phyloP scores from a whole-genome alignment of 2,797 vertebrate genomes.

The Hephaestus fuliginosus region DNA sequence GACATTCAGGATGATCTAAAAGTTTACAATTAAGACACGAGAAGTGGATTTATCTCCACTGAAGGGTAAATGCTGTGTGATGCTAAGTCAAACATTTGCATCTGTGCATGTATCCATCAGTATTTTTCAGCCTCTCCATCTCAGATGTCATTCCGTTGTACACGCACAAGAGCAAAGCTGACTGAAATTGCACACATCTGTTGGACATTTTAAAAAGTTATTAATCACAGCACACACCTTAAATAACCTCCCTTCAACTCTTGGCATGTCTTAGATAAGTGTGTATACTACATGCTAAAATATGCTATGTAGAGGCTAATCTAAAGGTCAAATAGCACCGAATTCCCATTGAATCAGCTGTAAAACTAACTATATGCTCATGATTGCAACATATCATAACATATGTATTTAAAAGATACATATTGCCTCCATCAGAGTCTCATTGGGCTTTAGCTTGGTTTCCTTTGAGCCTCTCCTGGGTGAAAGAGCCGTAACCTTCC shows the following conservation, averaged over 20 bases:
- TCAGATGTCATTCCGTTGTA: neutral
- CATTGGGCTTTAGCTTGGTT: slow-evolving; percentile 30
- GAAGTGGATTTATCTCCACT: slow-evolving; percentile 15
- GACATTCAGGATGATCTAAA: neutral
- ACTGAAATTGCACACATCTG: slow-evolving; percentile 15
- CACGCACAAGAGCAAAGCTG: neutral
- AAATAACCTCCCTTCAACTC: neutral
- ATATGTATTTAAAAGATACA: slow-evolving; percentile 12
- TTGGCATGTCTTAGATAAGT: slow-evolving; percentile 13
- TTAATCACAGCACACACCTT: neutral
- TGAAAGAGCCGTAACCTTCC: slow-evolving; percentile 39
- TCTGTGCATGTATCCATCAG: slow-evolving; percentile 12
- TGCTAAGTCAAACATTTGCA: slow-evolving; percentile 29
- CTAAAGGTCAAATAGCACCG: neutral
- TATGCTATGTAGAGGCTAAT: neutral
- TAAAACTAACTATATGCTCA: neutral
- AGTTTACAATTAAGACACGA: neutral
- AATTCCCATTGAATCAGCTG: neutral
- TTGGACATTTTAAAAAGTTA: neutral
- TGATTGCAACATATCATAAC: neutral
- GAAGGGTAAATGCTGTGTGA: slow-evolving; percentile 13
- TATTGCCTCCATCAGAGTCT: slow-evolving; percentile 18
- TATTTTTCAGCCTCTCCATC: neutral
- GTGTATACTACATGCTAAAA: neutral
- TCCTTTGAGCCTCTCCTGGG: slow-evolving; percentile 47